A percentile compares a stretch with the other conserved stretches of the same genome.
phyloP scores from a whole-genome alignment of 2,797 vertebrate genomes.

The Huso huso region DNA sequence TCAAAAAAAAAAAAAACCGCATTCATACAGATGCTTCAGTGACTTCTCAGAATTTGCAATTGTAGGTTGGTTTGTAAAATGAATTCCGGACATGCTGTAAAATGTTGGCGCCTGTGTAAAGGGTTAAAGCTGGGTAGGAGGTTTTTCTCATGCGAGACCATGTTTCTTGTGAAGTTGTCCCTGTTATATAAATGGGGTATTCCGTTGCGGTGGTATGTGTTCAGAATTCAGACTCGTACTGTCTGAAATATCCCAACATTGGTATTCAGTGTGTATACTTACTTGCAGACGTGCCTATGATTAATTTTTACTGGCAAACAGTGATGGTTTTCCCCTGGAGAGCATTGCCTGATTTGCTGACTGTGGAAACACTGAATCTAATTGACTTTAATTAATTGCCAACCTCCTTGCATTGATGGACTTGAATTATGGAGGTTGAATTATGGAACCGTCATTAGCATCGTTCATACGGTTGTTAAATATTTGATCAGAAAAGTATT shows the following conservation, averaged over 20 bases:
- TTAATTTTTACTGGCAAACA: background rate
- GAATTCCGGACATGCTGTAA: no score
- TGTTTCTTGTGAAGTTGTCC: no score
- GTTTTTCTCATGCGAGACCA: no score
- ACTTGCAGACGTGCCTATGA: background rate
- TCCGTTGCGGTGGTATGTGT: no score
- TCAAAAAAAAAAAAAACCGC: no score
- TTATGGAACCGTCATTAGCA: constrained; percentile 27
- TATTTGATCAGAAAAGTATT: constrained; percentile 36
- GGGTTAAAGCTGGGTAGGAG: no score
- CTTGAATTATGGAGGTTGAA: constrained; percentile 33
- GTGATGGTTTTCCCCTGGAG: constrained; percentile 21
- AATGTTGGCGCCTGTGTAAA: no score
- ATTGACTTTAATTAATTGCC: constrained; percentile 40
- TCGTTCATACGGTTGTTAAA: constrained; percentile 27
- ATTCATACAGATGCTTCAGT: no score
- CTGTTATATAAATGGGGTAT: no score
- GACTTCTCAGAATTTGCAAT: no score
- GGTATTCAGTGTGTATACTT: background rate
- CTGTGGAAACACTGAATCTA: constrained; percentile 24
- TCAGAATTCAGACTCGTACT: background rate
- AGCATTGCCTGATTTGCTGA: constrained; percentile 6
- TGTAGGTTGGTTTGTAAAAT: no score
- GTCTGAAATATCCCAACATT: background rate
- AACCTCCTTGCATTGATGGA: constrained; percentile 35